Evolutionary conservation across 1,140 invertebrate species (phyloP), one percentile per base, ranked within the genome.

Genomic region (Drosophila eugracilis): DNA sequence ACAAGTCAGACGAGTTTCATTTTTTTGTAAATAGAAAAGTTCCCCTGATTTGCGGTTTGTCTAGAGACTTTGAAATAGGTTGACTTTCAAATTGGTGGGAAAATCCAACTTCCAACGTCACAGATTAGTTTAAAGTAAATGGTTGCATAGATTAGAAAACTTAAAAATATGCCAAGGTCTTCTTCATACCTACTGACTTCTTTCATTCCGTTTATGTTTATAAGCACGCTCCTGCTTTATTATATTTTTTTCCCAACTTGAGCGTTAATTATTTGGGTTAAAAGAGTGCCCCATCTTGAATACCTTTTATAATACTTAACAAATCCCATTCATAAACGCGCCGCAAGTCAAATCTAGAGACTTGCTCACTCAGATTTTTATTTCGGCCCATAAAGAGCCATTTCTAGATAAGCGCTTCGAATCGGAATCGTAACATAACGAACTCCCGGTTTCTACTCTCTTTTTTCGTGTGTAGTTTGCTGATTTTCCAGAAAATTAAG

Each of bases 251-350:
- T 6, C 9, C 3, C 12, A 0, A 45, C 7, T 5, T 32, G 9
- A 9, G 19, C 34, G 24, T n/a, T 10, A 41, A 48, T 48, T 57
- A 57, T 57, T 57, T 36, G 21, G 10, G 15, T 59, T 1, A 3
- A 36, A n/a, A 14, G 6, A 50, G 30, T 17, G 17, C 10, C 28
- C 9, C 14, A 5, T n/a, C 28, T 21, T 28, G 1, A 34, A 60
- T 26, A 60, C 5, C 34, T 63, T 26, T 44, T 26, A 62, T 57
- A 55, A 37, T n/a, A 22, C 22, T 24, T 15, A 30, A 7, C 28
- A 67, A 66, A 53, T 66, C 63, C 59, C 63, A 66, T 67, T 67
- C 60, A 65, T 65, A 66, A 67, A 52, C 21, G 19, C 4, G 14
- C 21, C 12, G 12, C 67, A 30, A 22, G 39, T 24, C 10, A 44